phyloP scores from a whole-genome alignment of 2,888 invertebrate genomes.

The Archips crataeganus region DNA sequence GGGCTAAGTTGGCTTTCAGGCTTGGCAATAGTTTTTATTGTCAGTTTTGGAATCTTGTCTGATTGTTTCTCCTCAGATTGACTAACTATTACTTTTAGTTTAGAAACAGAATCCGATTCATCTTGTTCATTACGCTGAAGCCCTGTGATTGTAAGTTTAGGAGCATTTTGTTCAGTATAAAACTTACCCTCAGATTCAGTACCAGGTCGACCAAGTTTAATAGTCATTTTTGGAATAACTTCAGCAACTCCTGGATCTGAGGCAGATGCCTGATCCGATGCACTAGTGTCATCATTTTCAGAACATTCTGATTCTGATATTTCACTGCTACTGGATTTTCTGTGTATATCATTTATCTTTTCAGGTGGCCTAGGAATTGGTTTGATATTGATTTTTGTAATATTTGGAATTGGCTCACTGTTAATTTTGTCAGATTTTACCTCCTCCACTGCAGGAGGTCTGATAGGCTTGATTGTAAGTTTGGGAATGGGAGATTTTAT shows the following conservation, averaged over 20 bases:
- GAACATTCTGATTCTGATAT: constrained; percentile 83
- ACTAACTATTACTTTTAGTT: constrained; percentile 73
- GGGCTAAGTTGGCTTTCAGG: constrained; percentile 74
- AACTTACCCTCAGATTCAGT: constrained; percentile 77
- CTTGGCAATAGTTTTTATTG: constrained; percentile 76
- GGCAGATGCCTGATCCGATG: constrained; percentile 75
- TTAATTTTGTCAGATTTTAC: constrained; percentile 48
- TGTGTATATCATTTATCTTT: constrained; percentile 76
- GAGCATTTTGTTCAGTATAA: constrained; percentile 77
- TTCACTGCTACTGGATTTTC: constrained; percentile 83
- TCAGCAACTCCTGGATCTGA: constrained; percentile 74
- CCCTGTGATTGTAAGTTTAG: constrained; percentile 62
- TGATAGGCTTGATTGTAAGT: constrained; percentile 66
- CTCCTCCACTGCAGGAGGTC: constrained; percentile 45
- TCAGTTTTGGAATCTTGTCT: constrained; percentile 78
- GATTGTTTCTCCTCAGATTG: constrained; percentile 68
- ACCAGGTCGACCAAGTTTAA: constrained; percentile 78
- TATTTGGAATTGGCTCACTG: constrained; percentile 68
- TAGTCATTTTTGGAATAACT: constrained; percentile 79
- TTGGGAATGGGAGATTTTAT: constrained; percentile 74
- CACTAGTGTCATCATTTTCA: constrained; percentile 84
- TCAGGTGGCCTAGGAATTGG: constrained; percentile 79
- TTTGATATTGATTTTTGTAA: constrained; percentile 81
- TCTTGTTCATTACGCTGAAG: constrained; percentile 47
- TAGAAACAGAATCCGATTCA: constrained; percentile 61